phyloP scores from a whole-genome alignment of 2,888 invertebrate genomes.

The Notodonta ziczac region DNA sequence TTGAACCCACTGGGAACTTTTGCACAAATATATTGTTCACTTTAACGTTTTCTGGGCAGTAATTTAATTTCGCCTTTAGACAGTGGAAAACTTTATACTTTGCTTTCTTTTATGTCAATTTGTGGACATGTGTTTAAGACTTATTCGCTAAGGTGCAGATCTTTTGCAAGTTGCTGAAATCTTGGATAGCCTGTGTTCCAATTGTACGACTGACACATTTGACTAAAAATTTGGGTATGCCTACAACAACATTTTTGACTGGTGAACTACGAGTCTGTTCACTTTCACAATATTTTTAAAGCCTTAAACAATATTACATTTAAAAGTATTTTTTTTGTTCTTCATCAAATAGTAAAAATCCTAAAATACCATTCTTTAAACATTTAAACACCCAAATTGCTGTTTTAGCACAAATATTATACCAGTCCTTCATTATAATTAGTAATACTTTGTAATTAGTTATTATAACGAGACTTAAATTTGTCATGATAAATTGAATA shows the following conservation, averaged over 20 bases:
- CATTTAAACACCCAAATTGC: slow-evolving; percentile 4
- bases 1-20: slow-evolving; percentile 22
- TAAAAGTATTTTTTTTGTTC: neutral
- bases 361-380: slow-evolving; percentile 17
- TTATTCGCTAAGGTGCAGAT: neutral
- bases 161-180: neutral
- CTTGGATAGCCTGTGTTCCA: neutral
- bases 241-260: no score
- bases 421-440: neutral
- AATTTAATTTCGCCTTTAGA: slow-evolving; percentile 34
- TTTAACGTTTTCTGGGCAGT: slow-evolving; percentile 30
- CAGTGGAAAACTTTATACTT: slow-evolving; percentile 32
- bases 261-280: neutral
- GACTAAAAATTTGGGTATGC: no score
- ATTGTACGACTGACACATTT: neutral
- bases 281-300: slow-evolving; percentile 8
- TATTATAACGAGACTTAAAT: neutral
- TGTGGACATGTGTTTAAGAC: slow-evolving; percentile 15
- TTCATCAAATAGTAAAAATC: neutral
- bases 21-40: slow-evolving; percentile 12
- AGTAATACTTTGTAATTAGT: neutral
- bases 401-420: neutral
- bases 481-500: no score
- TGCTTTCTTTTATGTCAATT: slow-evolving; percentile 22
- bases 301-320: neutral